phyloP scores from a whole-genome alignment of 2,797 vertebrate species.

The Sebastes glaucus region DNA sequence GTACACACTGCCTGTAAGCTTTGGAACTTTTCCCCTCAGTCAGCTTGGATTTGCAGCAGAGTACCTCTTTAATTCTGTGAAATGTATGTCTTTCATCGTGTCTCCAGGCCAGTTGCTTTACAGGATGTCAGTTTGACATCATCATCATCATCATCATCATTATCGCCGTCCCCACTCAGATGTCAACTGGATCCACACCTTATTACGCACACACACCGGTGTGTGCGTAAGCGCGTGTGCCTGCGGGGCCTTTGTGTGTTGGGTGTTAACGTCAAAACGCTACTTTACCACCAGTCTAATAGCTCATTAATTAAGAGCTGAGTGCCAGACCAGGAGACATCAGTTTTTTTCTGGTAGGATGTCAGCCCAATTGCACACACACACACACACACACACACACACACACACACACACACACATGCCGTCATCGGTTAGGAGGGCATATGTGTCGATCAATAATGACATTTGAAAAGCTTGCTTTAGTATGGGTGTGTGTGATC shows the following conservation, averaged over 20 bases:
- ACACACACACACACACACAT: background rate
- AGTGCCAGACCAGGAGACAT: constrained; percentile 10
- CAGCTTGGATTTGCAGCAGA: background rate
- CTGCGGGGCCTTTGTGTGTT: background rate
- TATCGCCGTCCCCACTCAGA: constrained; percentile 14
- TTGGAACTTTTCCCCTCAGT: background rate
- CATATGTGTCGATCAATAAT: constrained; percentile 1
- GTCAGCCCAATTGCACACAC: constrained; percentile 19
- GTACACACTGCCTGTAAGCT: background rate
- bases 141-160: constrained; percentile 26
- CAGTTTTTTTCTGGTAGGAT: constrained; percentile 30
- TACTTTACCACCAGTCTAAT: constrained; percentile 11
- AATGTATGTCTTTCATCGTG: background rate
- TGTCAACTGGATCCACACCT: constrained; percentile 62
- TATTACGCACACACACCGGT: constrained; percentile 22
- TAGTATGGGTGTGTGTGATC: background rate
- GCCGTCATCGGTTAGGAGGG: background rate
- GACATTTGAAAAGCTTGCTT: background rate
- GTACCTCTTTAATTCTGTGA: background rate
- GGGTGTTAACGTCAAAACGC: constrained; percentile 17
- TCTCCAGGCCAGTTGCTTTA: background rate
- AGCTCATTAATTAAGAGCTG: constrained; percentile 57
- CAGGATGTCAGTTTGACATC: constrained; percentile 50
- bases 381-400: background rate
- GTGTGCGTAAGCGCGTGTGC: background rate